These are phyloP conservation scores for Mirounga angustirostris DNA, from an alignment of 2,113 vertebrate species.

Conservation along the genomic window DNA sequence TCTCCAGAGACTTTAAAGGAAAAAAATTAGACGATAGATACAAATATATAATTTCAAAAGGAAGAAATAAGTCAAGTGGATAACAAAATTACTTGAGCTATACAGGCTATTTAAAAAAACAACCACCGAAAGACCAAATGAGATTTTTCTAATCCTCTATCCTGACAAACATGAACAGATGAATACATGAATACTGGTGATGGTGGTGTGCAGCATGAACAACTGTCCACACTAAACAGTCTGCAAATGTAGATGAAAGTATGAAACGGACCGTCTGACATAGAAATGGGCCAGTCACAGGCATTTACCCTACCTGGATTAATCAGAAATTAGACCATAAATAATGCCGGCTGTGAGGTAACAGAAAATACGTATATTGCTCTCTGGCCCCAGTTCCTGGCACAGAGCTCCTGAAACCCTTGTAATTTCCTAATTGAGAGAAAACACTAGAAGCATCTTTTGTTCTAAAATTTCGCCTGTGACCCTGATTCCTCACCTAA, in stretches of 20 bases:
- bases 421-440: not conserved
- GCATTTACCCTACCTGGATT: not conserved
- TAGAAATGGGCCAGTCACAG: not conserved
- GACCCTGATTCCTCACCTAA: not conserved
- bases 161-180: not conserved
- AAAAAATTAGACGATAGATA: not conserved
- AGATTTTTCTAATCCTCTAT: not conserved
- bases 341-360: not conserved
- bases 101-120: not conserved
- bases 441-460: not conserved
- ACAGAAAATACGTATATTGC: not conserved
- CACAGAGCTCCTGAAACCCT: not conserved
- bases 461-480: not conserved
- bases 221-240: not conserved
- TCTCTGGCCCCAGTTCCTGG: not conserved
- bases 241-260: not conserved
- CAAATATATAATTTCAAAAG: not conserved
- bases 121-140: not conserved
- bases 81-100: not conserved
- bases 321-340: slow-evolving; percentile 18
- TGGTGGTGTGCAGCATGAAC: not conserved
- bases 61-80: not conserved
- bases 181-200: too few species aligned
- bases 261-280: not conserved
- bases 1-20: not conserved